phyloP scores from a whole-genome alignment of 1,140 invertebrate species.

The Conus betulinus region DNA sequence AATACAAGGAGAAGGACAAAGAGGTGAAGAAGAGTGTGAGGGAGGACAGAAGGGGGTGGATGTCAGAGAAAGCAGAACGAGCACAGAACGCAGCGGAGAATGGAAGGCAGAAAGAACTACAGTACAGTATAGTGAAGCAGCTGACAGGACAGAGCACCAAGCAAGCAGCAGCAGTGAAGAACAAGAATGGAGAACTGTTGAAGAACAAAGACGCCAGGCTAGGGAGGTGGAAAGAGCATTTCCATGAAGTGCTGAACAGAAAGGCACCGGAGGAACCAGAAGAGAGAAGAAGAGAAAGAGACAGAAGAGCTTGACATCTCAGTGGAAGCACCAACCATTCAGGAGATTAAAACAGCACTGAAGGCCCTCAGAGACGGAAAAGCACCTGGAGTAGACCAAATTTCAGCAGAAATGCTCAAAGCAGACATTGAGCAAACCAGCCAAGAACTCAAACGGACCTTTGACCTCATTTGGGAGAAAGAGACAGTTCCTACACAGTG shows the following conservation, averaged over 20 bases:
- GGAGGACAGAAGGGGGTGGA: neutral
- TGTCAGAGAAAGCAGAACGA: slow-evolving; percentile 1
- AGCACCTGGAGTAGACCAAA: neutral
- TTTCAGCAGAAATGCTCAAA: neutral
- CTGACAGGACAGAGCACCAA: neutral
- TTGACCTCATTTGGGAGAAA: neutral
- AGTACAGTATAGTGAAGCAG: neutral
- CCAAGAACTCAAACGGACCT: neutral
- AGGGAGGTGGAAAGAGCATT: neutral
- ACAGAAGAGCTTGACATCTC: neutral
- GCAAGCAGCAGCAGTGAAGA: neutral
- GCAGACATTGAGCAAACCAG: neutral
- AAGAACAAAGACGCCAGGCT: neutral
- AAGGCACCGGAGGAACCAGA: neutral
- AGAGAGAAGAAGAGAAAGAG: neutral
- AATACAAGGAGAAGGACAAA: no score
- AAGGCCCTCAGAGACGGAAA: neutral
- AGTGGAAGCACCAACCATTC: neutral
- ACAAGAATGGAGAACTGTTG: neutral
- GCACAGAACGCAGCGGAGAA: neutral
- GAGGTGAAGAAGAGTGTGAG: no score
- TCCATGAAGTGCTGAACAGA: slow-evolving; percentile 1
- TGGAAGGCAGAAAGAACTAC: no score
- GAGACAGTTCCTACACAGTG: neutral
- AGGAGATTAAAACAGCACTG: neutral